Conservation (phyloP, 2,888 invertebrate species). For the Bursaphelenchus okinawaensis region DNA sequence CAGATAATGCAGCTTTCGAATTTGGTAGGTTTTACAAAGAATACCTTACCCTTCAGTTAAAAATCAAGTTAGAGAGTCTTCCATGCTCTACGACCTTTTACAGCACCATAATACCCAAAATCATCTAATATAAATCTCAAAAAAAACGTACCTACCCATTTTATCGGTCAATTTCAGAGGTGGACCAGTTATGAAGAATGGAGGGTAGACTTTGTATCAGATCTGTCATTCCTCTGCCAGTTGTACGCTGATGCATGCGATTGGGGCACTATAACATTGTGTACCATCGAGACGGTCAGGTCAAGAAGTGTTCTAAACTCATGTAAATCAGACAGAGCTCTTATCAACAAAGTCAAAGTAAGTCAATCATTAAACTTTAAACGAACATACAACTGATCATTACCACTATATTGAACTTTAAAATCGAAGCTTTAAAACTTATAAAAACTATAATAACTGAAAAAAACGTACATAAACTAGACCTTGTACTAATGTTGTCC, state of each 20-base stretch:
- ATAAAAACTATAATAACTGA: constrained; percentile 15
- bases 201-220: constrained; percentile 45
- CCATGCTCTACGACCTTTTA: not conserved
- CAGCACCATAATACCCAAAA: not conserved
- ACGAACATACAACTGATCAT: not conserved
- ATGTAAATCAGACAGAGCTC: not conserved
- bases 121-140: not conserved
- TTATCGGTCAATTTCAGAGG: constrained; percentile 25
- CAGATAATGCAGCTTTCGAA: not conserved
- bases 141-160: not conserved
- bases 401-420: not conserved
- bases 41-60: no score
- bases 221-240: constrained; percentile 46
- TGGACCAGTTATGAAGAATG: constrained; percentile 43
- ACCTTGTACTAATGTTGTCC: not conserved
- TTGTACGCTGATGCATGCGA: constrained; percentile 50
- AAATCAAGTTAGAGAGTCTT: not conserved
- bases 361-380: not conserved
- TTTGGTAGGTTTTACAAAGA: not conserved
- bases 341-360: not conserved
- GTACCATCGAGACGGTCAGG: constrained; percentile 50
- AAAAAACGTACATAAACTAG: constrained; percentile 14
- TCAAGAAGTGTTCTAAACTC: constrained; percentile 23
- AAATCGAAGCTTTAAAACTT: no score
- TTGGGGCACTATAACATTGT: constrained; percentile 45